Base-by-base conservation (phyloP, 2,888 invertebrate species). In the Athrips mouffetella region DNA sequence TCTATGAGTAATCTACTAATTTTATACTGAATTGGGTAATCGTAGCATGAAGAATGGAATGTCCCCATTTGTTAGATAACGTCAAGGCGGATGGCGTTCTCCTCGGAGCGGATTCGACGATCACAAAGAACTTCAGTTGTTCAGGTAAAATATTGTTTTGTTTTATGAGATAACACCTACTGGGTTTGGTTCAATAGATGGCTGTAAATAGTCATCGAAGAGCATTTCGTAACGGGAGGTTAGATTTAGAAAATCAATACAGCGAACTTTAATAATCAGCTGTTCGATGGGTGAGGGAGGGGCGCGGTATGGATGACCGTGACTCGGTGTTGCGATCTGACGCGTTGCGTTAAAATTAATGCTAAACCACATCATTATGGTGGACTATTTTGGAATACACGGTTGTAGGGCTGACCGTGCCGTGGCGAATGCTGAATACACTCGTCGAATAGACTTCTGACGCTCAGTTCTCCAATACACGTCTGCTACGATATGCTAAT, bases 11-110 rank as follows among this genome's bases (percentile, higher is more conserved):
- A 71, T 56, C 57, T 60, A 61, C 55, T 64, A 65, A 65, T 69
- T 68, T 55, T 54, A 62, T 66, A 67, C 50, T 57, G 62, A 70
- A 53, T 62, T 46, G 54, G 61, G 60, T 55, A 55, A 56, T 55
- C 52, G 56, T 68, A 74, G 65, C 72, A 86, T 86, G 85, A 89
- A 89, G 74, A 76, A 92, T 92, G 92, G 92, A 92, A 89, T 92
- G 92, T 83, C 89, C 91, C 72, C 92, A 92, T 89, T 89, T 92
- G 70, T 88, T 87, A 80, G 91, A 91, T 82, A 90, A 91, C 87
- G 90, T 92, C 75, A 90, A 90, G 77, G 81, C 89, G 76, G 83
- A 86, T 65, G 78, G 74, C 68, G 81, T 85, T 74, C 77, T 85
- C 71, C 80, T 81, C 72, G 67, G 72, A 69, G 80, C 87, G 71